Base-by-base conservation (phyloP, 2,113 vertebrate species). In the Mus spicilegus region DNA sequence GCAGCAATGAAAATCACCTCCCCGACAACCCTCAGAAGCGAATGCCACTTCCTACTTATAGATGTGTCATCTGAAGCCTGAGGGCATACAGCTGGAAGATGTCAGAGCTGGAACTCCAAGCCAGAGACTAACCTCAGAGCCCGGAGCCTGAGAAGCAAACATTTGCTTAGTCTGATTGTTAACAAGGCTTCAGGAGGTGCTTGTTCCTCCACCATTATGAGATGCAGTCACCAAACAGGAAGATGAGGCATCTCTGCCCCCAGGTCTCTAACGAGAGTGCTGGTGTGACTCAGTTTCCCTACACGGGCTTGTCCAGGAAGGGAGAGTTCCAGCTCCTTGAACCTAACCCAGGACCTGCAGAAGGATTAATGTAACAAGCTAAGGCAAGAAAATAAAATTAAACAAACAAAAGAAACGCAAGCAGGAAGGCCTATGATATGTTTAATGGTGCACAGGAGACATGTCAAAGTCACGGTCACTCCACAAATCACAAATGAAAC, bases 171-270 rank as follows among this genome's bases (percentile, higher is more conserved):
- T 75, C 12, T 42, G 19, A 56, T 30, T 8, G 54, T 36, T 33
- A 46, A 28, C 46, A n/a, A 58, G 26, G 67, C 39, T 58, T 39
- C 87, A 49, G 63, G 14, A 10, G 10, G 4, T 16, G 26, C 56
- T 8, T 65, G 2, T 20, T 14, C 63, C 33, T 51, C 30, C 1
- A 0, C 61, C 14, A 54, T 2, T 39, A 12, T 3, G 2, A 85
- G n/a, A 51, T 4, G 26, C 30, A 7, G 0, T 65, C 63, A 39
- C 0, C 65, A 17, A 76, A 46, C 0, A 65, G 58, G 75, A 73
- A 56, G 12, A 58, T 20, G n/a, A 7, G 63, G 4, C 6, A 17
- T 76, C 65, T 1, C 36, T 4, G 6, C 49, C 28, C 61, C 61
- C 17, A 70, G 30, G 12, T 58, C 56, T 67, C 67, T 49, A 24